These are phyloP conservation scores for Ploceus nigricollis DNA, from an alignment of 2,113 vertebrate species.

Conservation along the genomic window DNA sequence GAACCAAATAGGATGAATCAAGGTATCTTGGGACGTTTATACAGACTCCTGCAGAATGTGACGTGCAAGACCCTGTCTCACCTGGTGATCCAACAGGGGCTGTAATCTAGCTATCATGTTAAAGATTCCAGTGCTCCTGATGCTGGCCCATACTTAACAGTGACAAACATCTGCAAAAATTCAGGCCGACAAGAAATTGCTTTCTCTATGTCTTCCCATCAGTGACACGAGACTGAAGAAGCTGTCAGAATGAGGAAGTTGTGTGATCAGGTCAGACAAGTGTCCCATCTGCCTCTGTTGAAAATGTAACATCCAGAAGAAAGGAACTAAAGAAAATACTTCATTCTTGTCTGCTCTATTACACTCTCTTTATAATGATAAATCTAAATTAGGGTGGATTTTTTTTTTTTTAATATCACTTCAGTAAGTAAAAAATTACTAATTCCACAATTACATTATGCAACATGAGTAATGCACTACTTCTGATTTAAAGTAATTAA, in stretches of 20 bases:
- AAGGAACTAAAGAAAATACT: neutral
- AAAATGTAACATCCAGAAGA: neutral
- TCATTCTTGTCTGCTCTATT: neutral
- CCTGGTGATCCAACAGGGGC: neutral
- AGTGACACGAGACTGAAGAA: neutral
- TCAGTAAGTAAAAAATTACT: slow-evolving; percentile 39
- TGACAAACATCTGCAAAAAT: neutral
- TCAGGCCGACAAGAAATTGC: neutral
- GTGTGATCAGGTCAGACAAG: neutral
- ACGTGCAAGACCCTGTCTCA: accelerated
- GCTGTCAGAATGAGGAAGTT: neutral
- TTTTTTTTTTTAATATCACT: neutral
- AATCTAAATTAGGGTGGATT: neutral
- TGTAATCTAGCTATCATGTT: neutral
- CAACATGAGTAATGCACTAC: neutral
- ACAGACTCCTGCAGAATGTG: neutral
- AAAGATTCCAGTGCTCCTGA: neutral
- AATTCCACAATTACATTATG: slow-evolving; percentile 43
- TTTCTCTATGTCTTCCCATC: neutral
- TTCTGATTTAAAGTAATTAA: slow-evolving; percentile 43
- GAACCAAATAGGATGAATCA: neutral
- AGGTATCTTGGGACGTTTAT: neutral
- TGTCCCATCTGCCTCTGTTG: neutral
- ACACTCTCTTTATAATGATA: neutral
- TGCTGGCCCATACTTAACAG: neutral